Conservation (phyloP, 2,888 invertebrate genomes). For the Melanchra persicariae region DNA sequence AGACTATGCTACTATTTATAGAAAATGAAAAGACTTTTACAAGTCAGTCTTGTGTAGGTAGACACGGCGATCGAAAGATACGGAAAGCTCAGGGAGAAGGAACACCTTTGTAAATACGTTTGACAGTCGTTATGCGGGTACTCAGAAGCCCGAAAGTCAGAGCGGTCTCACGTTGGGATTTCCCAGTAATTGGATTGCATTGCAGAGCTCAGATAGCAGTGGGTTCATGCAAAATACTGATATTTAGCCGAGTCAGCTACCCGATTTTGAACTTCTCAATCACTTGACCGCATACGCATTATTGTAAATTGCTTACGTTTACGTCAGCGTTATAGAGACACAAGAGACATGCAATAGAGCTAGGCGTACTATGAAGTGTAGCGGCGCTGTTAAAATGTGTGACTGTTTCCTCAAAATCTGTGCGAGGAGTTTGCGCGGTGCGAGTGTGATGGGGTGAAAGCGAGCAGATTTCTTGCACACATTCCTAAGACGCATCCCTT, state of each 20-base stretch:
- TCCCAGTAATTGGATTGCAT: slow-evolving; percentile 37
- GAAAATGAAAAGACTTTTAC: background rate
- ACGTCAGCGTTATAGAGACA: too few species aligned
- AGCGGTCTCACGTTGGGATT: slow-evolving; percentile 5
- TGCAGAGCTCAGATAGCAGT: background rate
- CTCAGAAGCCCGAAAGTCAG: slow-evolving; percentile 12
- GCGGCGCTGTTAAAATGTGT: too few species aligned
- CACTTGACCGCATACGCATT: background rate
- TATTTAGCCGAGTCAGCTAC: background rate
- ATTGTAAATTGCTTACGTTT: background rate
- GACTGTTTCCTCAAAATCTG: too few species aligned
- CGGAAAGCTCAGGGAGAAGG: background rate
- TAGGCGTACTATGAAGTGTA: too few species aligned
- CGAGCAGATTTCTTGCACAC: too few species aligned
- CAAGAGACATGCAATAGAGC: too few species aligned
- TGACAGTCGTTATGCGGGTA: slow-evolving; percentile 30
- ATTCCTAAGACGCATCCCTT: too few species aligned
- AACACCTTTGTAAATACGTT: background rate
- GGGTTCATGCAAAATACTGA: slow-evolving; percentile 6
- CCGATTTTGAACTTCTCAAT: background rate
- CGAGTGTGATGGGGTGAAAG: too few species aligned
- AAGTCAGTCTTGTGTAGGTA: background rate
- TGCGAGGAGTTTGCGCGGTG: too few species aligned
- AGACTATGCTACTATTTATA: too few species aligned
- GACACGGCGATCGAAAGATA: background rate